phyloP scores from a whole-genome alignment of 2,797 vertebrate species.

The Enteromius mattozi region DNA sequence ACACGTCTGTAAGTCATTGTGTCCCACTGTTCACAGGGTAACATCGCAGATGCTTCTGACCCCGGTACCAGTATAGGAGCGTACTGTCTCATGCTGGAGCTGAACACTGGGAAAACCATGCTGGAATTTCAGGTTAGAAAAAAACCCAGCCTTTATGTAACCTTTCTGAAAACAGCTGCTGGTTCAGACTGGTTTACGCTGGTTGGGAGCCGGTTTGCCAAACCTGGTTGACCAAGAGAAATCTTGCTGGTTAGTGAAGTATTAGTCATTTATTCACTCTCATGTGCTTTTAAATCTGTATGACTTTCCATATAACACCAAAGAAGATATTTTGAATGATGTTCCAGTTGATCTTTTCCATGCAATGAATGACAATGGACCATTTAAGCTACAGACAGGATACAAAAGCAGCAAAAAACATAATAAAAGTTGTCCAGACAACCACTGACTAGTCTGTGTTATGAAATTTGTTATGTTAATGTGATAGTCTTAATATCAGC shows the following conservation, averaged over 20 bases:
- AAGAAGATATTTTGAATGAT: neutral
- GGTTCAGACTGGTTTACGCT: constrained; percentile 1
- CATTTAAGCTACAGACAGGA: neutral
- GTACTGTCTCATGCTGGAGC: constrained; percentile 86
- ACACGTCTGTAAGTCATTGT: constrained; percentile 34
- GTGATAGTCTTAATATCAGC: neutral
- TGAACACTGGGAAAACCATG: constrained; percentile 88
- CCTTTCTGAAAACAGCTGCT: neutral
- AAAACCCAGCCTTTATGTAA: constrained; percentile 6
- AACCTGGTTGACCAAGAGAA: neutral
- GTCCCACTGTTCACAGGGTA: constrained; percentile 77
- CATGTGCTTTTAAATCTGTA: neutral
- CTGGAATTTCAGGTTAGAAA: constrained; percentile 89
- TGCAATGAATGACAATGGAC: neutral
- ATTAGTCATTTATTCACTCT: neutral
- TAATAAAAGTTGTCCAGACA: neutral
- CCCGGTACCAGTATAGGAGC: constrained; percentile 88
- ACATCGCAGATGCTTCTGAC: constrained; percentile 82
- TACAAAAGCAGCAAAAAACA: neutral
- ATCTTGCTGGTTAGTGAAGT: neutral
- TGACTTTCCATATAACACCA: neutral
- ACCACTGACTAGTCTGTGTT: neutral
- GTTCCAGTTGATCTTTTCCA: neutral
- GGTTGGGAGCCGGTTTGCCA: neutral
- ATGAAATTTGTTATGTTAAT: neutral